Percentiles rank a stretch among this genome's conserved stretches.
Conservation (phyloP, 2,113 vertebrate genomes). For the Nannobrachium achirus region DNA sequence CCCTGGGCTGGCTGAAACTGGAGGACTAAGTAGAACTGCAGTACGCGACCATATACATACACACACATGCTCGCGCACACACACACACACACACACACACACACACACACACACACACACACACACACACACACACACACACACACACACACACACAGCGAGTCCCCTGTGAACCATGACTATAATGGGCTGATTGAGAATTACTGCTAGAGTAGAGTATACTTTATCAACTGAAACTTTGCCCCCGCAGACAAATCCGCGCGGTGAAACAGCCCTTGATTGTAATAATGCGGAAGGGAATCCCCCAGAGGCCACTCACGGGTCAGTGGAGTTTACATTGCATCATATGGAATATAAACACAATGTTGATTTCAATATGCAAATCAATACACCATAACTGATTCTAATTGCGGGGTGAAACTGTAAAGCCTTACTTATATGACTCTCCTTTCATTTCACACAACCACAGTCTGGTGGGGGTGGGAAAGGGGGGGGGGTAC, state of each 20-base stretch:
- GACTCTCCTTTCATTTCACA: neutral
- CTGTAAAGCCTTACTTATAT: neutral
- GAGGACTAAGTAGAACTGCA: neutral
- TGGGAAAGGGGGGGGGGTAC: too few relatives aligned
- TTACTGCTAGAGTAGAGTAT: constrained; percentile 1
- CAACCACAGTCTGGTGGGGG: neutral
- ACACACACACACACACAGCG: neutral
- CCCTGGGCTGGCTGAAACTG: constrained; percentile 7
- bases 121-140: constrained; percentile 1
- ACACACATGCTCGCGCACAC: neutral
- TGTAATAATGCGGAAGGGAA: constrained; percentile 2
- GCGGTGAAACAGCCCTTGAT: neutral
- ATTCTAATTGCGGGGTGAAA: neutral
- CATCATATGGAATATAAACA: constrained; percentile 4
- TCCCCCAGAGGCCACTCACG: neutral
- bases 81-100: constrained; percentile 6
- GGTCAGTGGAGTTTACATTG: constrained; percentile 1
- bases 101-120: neutral
- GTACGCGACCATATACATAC: neutral
- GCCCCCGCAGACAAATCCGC: constrained; percentile 10
- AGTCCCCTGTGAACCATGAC: constrained; percentile 10
- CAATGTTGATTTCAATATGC: neutral
- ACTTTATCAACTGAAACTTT: constrained; percentile 17
- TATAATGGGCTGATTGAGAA: constrained; percentile 15
- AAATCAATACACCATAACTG: constrained; percentile 15